phyloP scores from a whole-genome alignment of 1,140 invertebrate species.

The Drosophila baimaii region DNA sequence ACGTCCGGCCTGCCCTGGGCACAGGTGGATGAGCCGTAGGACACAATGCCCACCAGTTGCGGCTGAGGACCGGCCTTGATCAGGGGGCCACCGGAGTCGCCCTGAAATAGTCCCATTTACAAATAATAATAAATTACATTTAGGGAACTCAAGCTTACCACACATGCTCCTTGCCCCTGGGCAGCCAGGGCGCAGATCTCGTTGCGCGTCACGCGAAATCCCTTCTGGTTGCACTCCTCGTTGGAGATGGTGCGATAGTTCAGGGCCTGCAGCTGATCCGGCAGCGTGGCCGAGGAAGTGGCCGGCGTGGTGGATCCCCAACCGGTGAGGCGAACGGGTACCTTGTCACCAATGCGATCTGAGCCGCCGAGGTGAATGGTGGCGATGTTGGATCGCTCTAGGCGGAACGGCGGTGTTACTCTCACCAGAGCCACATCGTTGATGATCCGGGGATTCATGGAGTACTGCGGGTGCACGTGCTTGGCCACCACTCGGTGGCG shows the following conservation, averaged over 20 bases:
- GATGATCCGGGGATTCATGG: slow-evolving; percentile 62
- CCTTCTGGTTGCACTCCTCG: slow-evolving; percentile 69
- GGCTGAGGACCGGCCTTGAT: slow-evolving; percentile 52
- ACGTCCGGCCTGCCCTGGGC: slow-evolving; percentile 78
- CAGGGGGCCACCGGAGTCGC: slow-evolving; percentile 90
- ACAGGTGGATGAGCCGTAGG: slow-evolving; percentile 88
- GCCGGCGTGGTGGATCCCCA: slow-evolving; percentile 75
- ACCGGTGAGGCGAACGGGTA: slow-evolving; percentile 70
- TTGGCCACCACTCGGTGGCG: slow-evolving; percentile 57
- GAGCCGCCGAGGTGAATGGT: slow-evolving; percentile 56
- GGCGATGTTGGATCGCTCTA: slow-evolving; percentile 50
- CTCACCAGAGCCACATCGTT: slow-evolving; percentile 79
- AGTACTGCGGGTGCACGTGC: slow-evolving; percentile 72
- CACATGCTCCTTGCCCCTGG: slow-evolving; percentile 84
- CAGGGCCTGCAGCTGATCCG: slow-evolving; percentile 69
- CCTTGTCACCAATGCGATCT: slow-evolving; percentile 60
- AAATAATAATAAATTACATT: neutral
- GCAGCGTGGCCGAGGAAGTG: slow-evolving; percentile 50
- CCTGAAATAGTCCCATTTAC: slow-evolving; percentile 83
- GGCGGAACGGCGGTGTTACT: slow-evolving; percentile 63
- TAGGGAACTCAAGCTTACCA: slow-evolving; percentile 49
- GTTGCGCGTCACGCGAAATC: slow-evolving; percentile 74
- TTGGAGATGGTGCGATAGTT: slow-evolving; percentile 78
- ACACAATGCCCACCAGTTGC: slow-evolving; percentile 88
- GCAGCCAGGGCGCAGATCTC: slow-evolving; percentile 85